These are phyloP conservation scores for Jacana jacana DNA, from an alignment of 2,113 vertebrate species.

Conservation along the genomic window DNA sequence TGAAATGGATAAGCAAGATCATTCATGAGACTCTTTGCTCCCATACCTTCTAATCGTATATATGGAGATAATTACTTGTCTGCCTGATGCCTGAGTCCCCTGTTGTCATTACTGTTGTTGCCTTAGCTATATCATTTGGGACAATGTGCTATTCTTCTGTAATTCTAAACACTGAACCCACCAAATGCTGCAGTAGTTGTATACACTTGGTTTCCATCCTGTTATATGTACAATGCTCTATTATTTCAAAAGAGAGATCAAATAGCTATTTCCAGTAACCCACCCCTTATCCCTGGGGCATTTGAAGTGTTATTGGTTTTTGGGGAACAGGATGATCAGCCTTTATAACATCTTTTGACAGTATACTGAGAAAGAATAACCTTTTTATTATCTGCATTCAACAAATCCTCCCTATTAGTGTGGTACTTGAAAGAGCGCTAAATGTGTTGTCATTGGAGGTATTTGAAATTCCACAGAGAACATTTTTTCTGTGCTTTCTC, in stretches of 20 bases:
- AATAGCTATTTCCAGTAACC: neutral
- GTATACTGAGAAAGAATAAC: neutral
- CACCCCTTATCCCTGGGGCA: neutral
- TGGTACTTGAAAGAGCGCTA: neutral
- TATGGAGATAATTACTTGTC: neutral
- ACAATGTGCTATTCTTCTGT: neutral
- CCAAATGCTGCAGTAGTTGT: neutral
- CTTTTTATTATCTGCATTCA: neutral
- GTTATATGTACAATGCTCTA: neutral
- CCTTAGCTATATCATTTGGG: neutral
- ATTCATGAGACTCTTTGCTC: neutral
- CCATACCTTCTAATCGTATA: neutral
- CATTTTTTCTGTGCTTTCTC: neutral
- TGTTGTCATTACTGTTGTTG: neutral
- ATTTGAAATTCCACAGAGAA: neutral
- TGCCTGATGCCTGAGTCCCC: neutral
- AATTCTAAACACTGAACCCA: neutral
- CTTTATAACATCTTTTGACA: slow-evolving; percentile 28
- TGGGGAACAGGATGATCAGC: neutral
- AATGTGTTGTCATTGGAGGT: neutral
- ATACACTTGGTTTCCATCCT: neutral
- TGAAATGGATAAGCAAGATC: neutral
- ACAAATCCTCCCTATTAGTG: neutral
- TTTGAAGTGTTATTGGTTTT: neutral
- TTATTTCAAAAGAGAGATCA: neutral